These are phyloP conservation scores for Lissocephala sabroskyi DNA, from an alignment of 2,888 invertebrate species.

Conservation along the genomic window DNA sequence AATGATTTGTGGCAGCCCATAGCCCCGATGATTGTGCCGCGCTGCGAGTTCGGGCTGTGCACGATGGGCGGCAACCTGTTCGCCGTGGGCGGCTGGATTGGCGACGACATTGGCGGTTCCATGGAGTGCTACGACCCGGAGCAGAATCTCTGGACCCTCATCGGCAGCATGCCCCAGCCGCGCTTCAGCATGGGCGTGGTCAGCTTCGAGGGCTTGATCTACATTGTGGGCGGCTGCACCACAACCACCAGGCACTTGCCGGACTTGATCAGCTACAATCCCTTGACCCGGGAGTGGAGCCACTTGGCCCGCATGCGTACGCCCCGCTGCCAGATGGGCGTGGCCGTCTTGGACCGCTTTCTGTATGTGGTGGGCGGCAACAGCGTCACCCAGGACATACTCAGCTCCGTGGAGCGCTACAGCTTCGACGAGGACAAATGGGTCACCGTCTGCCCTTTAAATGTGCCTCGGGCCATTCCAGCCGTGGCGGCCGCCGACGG, in stretches of 20 bases:
- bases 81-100: slow-evolving; percentile 95
- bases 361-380: slow-evolving; percentile 93
- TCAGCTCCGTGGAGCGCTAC: slow-evolving; percentile 84
- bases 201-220: slow-evolving; percentile 78
- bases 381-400: slow-evolving; percentile 84
- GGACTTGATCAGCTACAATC: slow-evolving; percentile 86
- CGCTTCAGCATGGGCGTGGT: slow-evolving; percentile 94
- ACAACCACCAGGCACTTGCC: slow-evolving; percentile 84
- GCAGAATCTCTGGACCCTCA: slow-evolving; percentile 82
- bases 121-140: slow-evolving; percentile 91
- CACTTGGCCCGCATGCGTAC: slow-evolving; percentile 84
- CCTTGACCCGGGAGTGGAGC: slow-evolving; percentile 86
- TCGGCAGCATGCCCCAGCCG: slow-evolving; percentile 86
- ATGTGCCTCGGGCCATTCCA: slow-evolving; percentile 84
- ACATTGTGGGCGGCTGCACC: slow-evolving; percentile 92
- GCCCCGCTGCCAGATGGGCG: slow-evolving; percentile 90
- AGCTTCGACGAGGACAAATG: slow-evolving; percentile 76
- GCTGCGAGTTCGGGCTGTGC: slow-evolving; percentile 92
- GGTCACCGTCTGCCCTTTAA: slow-evolving; percentile 83
- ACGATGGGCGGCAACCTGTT: slow-evolving; percentile 87
- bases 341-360: slow-evolving; percentile 86
- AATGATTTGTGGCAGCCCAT: slow-evolving; percentile 77
- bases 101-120: slow-evolving; percentile 89
- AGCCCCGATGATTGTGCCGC: slow-evolving; percentile 84
- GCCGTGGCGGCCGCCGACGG: slow-evolving; percentile 90